Conservation (phyloP, 2,888 invertebrate genomes). For the Gibbula magus region DNA sequence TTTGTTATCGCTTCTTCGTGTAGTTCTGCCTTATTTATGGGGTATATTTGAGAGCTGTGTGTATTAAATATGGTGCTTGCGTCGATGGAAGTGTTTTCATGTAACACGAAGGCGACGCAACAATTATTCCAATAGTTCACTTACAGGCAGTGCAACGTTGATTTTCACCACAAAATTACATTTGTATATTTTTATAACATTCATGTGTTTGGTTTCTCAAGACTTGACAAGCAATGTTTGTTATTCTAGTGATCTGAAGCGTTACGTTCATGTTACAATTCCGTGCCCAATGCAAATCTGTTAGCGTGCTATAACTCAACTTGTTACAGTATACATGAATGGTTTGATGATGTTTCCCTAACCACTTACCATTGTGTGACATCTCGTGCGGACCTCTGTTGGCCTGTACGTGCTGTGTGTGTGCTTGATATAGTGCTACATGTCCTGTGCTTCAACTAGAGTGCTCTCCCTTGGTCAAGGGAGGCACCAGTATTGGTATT, state of each 20-base stretch:
- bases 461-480: not conserved
- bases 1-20: not conserved
- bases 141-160: constrained; percentile 2
- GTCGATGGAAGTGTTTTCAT: not conserved
- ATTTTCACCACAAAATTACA: not conserved
- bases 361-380: not conserved
- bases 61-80: not conserved
- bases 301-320: not conserved
- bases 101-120: not conserved
- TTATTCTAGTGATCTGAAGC: not conserved
- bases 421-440: constrained; percentile 1
- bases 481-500: not conserved
- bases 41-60: not conserved
- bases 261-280: constrained; percentile 5
- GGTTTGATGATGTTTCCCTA: not conserved
- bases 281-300: constrained; percentile 12
- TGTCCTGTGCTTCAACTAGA: constrained; percentile 5
- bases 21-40: not conserved
- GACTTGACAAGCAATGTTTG: not conserved
- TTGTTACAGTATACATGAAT: not conserved
- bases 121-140: not conserved
- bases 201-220: not conserved
- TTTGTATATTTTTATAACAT: constrained; percentile 15
- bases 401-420: not conserved
- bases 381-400: not conserved